Percentiles rank a stretch among this genome's conserved stretches.
Evolutionary conservation across 2,888 invertebrate species (phyloP).

Genomic region (Heliconius aoede): DNA sequence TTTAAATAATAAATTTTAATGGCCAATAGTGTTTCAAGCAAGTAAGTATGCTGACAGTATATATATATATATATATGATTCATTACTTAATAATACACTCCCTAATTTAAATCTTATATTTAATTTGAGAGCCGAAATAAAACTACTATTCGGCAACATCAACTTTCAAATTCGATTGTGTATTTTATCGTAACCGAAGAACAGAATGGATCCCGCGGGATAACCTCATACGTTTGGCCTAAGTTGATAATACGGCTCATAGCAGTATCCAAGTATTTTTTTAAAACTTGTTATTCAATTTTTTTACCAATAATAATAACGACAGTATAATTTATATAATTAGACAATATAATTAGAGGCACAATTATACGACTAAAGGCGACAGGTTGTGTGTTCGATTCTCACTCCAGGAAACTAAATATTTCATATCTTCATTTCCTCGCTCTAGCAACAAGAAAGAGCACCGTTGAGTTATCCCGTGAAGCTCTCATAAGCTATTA

Average conservation of each 20-base stretch:
- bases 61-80: background rate
- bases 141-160: background rate
- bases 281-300: background rate
- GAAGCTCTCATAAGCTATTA: too few species aligned
- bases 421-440: background rate
- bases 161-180: slow-evolving; percentile 4
- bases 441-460: background rate
- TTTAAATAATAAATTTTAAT: background rate
- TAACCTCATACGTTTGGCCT: background rate
- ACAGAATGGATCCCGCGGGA: slow-evolving; percentile 21
- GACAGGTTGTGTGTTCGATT: background rate
- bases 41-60: background rate
- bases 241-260: background rate
- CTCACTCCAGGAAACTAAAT: background rate
- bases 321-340: too few species aligned
- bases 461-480: too few species aligned
- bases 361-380: background rate
- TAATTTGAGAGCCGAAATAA: slow-evolving; percentile 8
- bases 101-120: background rate
- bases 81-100: background rate
- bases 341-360: too few species aligned
- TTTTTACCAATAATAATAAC: background rate
- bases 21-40: background rate
- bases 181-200: slow-evolving; percentile 21
- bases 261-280: background rate